Base-by-base conservation (phyloP, 2,113 vertebrate genomes). In the Rhagologus leucostigma region DNA sequence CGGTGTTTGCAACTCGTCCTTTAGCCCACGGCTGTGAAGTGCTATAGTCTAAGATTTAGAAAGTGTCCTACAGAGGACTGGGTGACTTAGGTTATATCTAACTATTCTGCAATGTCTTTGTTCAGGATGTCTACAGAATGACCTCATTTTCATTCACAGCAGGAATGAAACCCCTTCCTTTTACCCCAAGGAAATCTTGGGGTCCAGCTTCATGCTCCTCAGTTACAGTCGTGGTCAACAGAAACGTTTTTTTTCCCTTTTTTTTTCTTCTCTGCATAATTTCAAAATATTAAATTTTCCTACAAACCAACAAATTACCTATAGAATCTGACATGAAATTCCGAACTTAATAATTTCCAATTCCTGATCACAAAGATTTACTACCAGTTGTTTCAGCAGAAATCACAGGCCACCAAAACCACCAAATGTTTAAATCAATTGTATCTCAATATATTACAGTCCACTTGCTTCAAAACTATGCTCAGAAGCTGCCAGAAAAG, bases 401-500 rank as follows among this genome's bases (percentile, higher is more conserved):
- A 88, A 30, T 93, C 78, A 68, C 32, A 84, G 50, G 39, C 46
- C 44, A 79, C 33, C 46, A 89, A 84, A 84, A 26, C n/a, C 47
- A 85, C 32, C 57, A 93, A 88, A 92, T 14, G 8, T 74, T 84
- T 85, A 91, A 91, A 80, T 85, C 4, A 63, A 37, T 60, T 77
- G 50, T 35, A 73, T n/a, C 26, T 47, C 67, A 88, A 74, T 9
- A 19, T 41, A 37, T 29, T 83, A 47, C 18, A 65, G 22, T 46
- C 71, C 33, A 53, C 52, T 26, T 26, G 55, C 26, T 91, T 90
- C 41, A 77, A 79, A 93, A 63, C 19, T 49, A 30, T 18, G 19
- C 33, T 84, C 62, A 32, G 55, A 86, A 52, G 35, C 74, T 95
- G 63, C 62, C 69, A 90, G 62, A 90, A 94, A 88, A 93, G 20